These are phyloP conservation scores for Apamea sordens DNA, from an alignment of 2,888 invertebrate genomes.

Conservation along the genomic window DNA sequence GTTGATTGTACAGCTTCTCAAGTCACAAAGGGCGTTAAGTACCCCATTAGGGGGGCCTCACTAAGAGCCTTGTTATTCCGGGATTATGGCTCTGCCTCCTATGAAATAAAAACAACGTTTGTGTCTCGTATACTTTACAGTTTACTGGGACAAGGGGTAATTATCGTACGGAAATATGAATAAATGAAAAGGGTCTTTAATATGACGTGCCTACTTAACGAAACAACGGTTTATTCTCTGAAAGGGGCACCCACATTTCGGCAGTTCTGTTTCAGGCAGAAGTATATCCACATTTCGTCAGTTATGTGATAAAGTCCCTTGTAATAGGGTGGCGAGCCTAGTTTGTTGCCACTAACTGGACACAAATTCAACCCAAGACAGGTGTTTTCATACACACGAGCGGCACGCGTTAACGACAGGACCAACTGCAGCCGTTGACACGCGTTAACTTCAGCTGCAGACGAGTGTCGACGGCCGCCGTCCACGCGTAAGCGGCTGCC, in stretches of 20 bases:
- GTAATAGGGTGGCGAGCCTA: not conserved
- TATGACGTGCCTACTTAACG: not conserved
- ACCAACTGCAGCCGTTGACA: not conserved
- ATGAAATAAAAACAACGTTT: conserved; percentile 61
- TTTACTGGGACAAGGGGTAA: conserved; percentile 12
- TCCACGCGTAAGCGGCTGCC: too few species aligned
- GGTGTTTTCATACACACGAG: not conserved
- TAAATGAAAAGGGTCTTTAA: conserved; percentile 4
- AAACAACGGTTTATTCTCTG: not conserved
- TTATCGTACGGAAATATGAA: conserved; percentile 24
- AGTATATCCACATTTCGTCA: not conserved
- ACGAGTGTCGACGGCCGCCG: not conserved
- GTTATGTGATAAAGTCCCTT: too few species aligned
- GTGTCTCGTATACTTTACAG: conserved; percentile 20
- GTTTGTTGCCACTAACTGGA: not conserved
- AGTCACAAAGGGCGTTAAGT: conserved; percentile 71
- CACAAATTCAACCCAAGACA: not conserved
- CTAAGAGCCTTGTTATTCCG: conserved; percentile 73
- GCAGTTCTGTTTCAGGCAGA: too few species aligned
- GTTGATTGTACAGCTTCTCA: conserved; percentile 65
- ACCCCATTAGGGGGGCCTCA: conserved; percentile 69
- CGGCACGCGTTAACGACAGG: not conserved
- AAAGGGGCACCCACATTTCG: not conserved
- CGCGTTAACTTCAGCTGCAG: not conserved
- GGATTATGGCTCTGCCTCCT: conserved; percentile 67